A percentile compares a stretch with the other conserved stretches of the same genome.
Conservation (phyloP, 2,113 vertebrate species). For the Coreoperca whiteheadi region DNA sequence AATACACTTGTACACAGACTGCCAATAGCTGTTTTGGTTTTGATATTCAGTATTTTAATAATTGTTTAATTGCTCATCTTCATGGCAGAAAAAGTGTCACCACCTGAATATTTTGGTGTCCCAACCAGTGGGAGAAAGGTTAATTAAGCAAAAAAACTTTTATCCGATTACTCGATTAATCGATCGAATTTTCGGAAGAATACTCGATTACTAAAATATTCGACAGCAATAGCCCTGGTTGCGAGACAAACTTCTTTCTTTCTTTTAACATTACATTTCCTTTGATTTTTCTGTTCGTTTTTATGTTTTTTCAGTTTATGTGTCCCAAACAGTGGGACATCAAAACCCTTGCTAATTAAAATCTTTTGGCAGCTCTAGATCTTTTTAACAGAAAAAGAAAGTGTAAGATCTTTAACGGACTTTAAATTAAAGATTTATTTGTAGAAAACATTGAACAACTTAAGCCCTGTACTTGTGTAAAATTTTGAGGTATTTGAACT, state of each 20-base stretch:
- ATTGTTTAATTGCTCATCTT: not conserved
- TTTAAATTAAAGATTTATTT: not conserved
- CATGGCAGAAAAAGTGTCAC: constrained; percentile 1
- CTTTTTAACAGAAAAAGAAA: not conserved
- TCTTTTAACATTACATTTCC: too few species aligned
- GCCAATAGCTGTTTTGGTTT: constrained; percentile 8
- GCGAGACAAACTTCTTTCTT: too few species aligned
- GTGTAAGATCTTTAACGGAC: not conserved
- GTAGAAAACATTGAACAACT: not conserved
- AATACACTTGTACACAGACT: not conserved
- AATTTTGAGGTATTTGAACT: not conserved
- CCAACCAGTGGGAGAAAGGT: not conserved
- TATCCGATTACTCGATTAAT: too few species aligned
- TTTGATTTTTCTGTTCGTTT: too few species aligned
- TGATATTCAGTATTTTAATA: constrained; percentile 7
- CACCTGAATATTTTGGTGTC: constrained; percentile 5
- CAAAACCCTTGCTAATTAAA: not conserved
- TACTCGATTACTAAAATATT: too few species aligned
- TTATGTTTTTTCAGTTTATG: too few species aligned
- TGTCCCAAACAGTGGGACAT: too few species aligned
- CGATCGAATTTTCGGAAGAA: too few species aligned
- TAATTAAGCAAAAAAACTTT: too few species aligned
- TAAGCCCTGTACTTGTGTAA: not conserved
- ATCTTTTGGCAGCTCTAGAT: not conserved
- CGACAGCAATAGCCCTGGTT: too few species aligned